These are phyloP conservation scores for Leuciscus waleckii DNA, from an alignment of 2,797 vertebrate species.

Conservation along the genomic window DNA sequence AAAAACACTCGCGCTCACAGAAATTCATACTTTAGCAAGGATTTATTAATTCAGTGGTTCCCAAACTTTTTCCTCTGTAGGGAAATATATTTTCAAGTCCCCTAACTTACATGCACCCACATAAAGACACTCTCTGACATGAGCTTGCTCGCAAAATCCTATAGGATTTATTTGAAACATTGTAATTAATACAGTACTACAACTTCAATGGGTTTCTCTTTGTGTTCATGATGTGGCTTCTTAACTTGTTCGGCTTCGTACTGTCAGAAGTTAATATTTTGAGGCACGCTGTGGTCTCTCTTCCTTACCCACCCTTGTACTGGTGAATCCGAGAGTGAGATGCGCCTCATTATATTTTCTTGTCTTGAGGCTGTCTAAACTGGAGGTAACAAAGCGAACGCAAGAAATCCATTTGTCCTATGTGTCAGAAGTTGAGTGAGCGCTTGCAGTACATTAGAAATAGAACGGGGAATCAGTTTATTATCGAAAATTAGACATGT, in stretches of 20 bases:
- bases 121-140: neutral
- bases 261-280: neutral
- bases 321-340: neutral
- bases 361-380: neutral
- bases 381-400: too few species aligned
- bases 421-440: neutral
- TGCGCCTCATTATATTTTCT: neutral
- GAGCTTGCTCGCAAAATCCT: neutral
- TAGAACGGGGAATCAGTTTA: neutral
- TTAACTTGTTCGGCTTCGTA: neutral
- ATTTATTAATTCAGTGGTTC: neutral
- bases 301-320: neutral
- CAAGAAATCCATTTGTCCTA: too few species aligned
- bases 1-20: conserved; percentile 63
- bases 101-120: neutral
- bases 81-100: neutral
- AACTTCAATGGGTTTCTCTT: neutral
- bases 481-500: neutral
- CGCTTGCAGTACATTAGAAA: neutral
- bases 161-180: neutral
- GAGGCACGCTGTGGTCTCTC: neutral
- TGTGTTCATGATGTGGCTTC: neutral
- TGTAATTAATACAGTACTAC: neutral
- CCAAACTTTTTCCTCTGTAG: neutral
- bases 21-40: neutral